phyloP scores from a whole-genome alignment of 2,113 vertebrate genomes.

The Jacana jacana region DNA sequence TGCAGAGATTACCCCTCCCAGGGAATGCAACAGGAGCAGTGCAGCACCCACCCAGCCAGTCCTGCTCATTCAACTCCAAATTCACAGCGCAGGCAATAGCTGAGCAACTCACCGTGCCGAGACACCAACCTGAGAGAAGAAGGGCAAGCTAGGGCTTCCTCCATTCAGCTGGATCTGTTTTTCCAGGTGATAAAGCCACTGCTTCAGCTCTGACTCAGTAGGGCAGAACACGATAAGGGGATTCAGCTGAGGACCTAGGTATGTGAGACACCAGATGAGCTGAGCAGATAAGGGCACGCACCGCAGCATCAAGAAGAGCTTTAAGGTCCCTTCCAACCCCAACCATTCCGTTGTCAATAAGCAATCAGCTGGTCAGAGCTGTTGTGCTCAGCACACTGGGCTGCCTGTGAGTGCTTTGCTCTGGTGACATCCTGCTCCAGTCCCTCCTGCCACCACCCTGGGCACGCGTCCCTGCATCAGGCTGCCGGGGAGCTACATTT shows the following conservation, averaged over 20 bases:
- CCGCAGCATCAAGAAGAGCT: not conserved
- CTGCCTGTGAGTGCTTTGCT: accelerated
- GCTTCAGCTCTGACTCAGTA: constrained; percentile 81
- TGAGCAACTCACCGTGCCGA: accelerated
- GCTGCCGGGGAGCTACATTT: not conserved
- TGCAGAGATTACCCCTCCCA: not conserved
- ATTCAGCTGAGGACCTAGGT: constrained; percentile 86
- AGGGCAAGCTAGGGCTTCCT: constrained; percentile 62
- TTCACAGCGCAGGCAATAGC: accelerated
- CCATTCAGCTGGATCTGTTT: constrained; percentile 86
- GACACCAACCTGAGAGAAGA: constrained; percentile 64
- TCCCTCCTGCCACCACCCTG: not conserved
- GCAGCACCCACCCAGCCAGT: not conserved
- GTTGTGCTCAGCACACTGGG: not conserved
- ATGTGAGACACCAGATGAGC: not conserved
- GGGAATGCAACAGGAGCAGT: not conserved
- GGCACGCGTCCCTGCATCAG: accelerated
- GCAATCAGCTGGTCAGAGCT: not conserved
- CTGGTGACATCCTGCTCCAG: not conserved
- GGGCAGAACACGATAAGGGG: constrained; percentile 89
- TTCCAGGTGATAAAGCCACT: constrained; percentile 89
- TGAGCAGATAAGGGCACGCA: not conserved
- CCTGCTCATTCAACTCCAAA: not conserved
- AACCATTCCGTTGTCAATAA: not conserved
- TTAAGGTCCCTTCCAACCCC: too few species aligned